phyloP scores from a whole-genome alignment of 2,888 invertebrate species.

The Mechanitis mazaeus region DNA sequence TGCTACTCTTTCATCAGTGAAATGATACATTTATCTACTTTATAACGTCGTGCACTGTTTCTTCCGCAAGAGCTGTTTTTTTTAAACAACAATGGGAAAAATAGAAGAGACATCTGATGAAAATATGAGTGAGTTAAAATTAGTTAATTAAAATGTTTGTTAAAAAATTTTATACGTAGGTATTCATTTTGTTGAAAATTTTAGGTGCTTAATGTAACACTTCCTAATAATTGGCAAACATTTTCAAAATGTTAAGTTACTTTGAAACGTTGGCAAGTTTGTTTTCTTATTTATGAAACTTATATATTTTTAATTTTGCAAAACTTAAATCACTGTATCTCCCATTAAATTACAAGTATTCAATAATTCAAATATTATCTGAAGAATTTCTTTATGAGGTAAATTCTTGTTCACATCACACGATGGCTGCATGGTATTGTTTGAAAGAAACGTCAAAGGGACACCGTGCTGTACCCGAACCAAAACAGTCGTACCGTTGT shows the following conservation, averaged over 20 bases:
- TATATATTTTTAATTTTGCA: too few relatives aligned
- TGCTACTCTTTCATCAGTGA: conserved; percentile 54
- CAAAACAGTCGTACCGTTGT: conserved; percentile 52
- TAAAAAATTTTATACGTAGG: too few relatives aligned
- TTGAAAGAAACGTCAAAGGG: conserved; percentile 70
- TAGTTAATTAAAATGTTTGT: conserved; percentile 10
- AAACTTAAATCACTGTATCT: too few relatives aligned
- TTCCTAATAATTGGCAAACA: too few relatives aligned
- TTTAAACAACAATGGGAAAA: conserved; percentile 32
- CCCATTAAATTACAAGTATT: too few relatives aligned
- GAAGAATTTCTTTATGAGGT: too few relatives aligned
- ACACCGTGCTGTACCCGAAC: conserved; percentile 48
- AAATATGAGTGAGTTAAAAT: conserved; percentile 39
- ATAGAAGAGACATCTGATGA: conserved; percentile 40
- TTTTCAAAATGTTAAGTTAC: too few relatives aligned
- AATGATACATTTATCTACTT: conserved; percentile 51
- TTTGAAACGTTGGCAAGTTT: too few relatives aligned
- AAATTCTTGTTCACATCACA: not conserved
- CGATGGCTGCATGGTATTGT: conserved; percentile 43
- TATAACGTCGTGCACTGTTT: conserved; percentile 23
- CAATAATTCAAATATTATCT: too few relatives aligned
- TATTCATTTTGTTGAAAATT: too few relatives aligned
- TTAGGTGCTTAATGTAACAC: too few relatives aligned
- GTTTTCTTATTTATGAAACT: too few relatives aligned
- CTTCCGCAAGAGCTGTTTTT: conserved; percentile 6